Evolutionary conservation across 1,140 invertebrate genomes (phyloP).

Genomic region (Ceratina australensis): DNA sequence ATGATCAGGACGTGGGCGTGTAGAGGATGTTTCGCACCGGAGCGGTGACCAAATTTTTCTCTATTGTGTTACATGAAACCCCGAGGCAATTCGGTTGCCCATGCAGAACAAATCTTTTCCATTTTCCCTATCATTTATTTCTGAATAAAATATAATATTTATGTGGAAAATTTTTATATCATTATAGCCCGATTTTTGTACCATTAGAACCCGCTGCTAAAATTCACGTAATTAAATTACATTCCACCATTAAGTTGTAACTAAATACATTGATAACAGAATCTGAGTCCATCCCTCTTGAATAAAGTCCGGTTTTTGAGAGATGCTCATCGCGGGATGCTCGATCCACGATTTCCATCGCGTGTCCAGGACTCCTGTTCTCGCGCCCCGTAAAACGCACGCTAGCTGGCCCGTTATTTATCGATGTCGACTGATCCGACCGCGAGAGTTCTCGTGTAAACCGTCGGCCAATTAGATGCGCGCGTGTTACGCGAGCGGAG

Average conservation of each 20-base stretch:
- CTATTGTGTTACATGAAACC: rapidly evolving
- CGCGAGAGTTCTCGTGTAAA: conserved; percentile 37
- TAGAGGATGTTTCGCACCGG: background rate
- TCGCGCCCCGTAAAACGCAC: background rate
- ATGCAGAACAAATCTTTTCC: too few species aligned
- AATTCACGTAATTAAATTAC: too few species aligned
- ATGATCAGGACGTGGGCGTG: conserved; percentile 5
- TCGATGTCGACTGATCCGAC: background rate
- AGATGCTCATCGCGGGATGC: background rate
- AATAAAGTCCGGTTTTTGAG: too few species aligned
- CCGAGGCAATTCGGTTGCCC: too few species aligned
- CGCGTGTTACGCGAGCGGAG: conserved; percentile 8
- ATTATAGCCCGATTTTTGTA: too few species aligned
- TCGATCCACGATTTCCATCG: conserved; percentile 20
- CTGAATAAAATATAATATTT: too few species aligned
- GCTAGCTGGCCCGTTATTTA: conserved; percentile 27
- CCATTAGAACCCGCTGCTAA: too few species aligned
- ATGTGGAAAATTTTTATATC: too few species aligned
- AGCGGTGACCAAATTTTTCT: background rate
- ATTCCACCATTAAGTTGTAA: too few species aligned
- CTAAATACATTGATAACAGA: too few species aligned
- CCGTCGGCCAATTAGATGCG: conserved; percentile 34
- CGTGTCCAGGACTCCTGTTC: conserved; percentile 19
- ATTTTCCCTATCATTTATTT: too few species aligned
- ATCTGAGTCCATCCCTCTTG: too few species aligned